These are phyloP conservation scores for Nanger granti DNA, from an alignment of 2,113 vertebrate genomes.

Conservation along the genomic window DNA sequence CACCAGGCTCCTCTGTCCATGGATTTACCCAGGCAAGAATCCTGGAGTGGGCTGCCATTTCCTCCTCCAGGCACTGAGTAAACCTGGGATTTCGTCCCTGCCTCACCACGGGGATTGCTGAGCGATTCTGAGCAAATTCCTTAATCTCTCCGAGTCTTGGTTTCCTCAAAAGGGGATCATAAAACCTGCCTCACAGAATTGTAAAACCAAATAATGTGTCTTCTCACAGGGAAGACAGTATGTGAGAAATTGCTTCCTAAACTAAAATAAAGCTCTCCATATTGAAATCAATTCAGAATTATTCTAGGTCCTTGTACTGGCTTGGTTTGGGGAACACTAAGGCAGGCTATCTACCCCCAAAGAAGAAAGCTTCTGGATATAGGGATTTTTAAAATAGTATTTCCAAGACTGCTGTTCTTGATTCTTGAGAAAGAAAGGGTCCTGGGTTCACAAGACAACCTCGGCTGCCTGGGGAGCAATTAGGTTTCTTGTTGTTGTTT, in stretches of 20 bases:
- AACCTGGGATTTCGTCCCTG: background rate
- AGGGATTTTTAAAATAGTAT: background rate
- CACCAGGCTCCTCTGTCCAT: background rate
- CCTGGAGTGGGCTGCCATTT: background rate
- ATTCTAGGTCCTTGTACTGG: background rate
- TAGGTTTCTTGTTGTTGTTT: background rate
- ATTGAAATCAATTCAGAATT: background rate
- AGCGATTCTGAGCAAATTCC: background rate
- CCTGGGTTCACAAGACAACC: background rate
- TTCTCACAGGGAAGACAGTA: background rate
- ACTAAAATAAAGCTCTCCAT: background rate
- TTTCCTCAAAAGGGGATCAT: background rate
- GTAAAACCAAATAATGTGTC: background rate
- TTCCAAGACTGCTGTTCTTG: background rate
- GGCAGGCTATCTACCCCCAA: background rate
- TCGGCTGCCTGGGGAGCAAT: background rate
- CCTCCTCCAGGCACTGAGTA: background rate
- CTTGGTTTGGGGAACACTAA: background rate
- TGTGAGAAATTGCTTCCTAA: background rate
- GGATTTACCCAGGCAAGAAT: background rate
- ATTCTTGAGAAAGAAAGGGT: background rate
- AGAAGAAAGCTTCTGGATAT: background rate
- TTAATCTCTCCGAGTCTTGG: background rate
- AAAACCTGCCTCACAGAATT: background rate
- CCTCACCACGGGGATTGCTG: background rate